Conservation (phyloP, 2,797 vertebrate genomes). For the Channa striata region DNA sequence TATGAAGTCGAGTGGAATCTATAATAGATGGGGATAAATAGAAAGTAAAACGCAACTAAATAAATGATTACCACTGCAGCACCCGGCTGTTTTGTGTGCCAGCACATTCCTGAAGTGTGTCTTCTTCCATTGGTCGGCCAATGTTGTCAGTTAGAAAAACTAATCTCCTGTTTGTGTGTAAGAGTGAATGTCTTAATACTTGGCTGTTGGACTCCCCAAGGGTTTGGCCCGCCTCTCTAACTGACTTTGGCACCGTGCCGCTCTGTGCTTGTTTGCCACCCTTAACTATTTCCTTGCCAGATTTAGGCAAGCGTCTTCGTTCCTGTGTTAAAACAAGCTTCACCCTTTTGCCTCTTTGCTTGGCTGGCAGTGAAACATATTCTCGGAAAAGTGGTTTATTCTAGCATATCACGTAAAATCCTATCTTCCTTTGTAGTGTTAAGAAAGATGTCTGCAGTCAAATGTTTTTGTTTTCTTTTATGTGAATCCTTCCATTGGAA, state of each 20-base stretch:
- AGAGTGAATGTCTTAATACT: slow-evolving; percentile 47
- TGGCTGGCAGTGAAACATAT: neutral
- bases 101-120: slow-evolving; percentile 43
- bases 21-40: neutral
- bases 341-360: neutral
- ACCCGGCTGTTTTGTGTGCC: slow-evolving; percentile 7
- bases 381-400: neutral
- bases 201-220: slow-evolving; percentile 55
- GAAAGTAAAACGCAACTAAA: neutral
- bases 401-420: neutral
- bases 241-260: slow-evolving; percentile 65
- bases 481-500: too few species aligned
- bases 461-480: too few species aligned
- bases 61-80: neutral
- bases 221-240: slow-evolving; percentile 67
- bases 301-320: neutral
- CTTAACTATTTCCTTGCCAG: slow-evolving; percentile 56
- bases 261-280: slow-evolving; percentile 51
- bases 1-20: neutral
- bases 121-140: slow-evolving; percentile 42
- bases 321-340: neutral
- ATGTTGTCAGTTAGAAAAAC: slow-evolving; percentile 44
- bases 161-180: slow-evolving; percentile 41
- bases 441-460: too few species aligned
- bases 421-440: neutral